Evolutionary conservation across 2,113 vertebrate species (phyloP).

Genomic region (Actinemys pallida): DNA sequence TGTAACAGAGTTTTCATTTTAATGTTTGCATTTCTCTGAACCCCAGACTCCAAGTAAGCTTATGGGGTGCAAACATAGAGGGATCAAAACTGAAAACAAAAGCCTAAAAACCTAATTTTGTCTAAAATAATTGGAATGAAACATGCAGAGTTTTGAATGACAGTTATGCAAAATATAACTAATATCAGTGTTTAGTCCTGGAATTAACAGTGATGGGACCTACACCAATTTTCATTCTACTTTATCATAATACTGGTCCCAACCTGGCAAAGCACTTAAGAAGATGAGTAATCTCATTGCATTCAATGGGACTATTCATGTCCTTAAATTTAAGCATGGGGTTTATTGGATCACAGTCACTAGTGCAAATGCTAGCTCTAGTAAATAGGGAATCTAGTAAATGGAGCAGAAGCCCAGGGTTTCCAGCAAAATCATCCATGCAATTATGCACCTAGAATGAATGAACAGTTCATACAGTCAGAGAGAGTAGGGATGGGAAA

Average conservation of each 20-base stretch:
- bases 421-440: fast-evolving
- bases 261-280: neutral
- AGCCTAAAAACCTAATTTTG: neutral
- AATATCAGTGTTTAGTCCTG: neutral
- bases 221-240: neutral
- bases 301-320: neutral
- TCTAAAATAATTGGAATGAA: neutral
- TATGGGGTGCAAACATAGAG: neutral
- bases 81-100: neutral
- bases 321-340: neutral
- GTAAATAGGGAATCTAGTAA: neutral
- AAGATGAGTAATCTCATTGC: neutral
- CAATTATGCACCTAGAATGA: neutral
- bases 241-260: neutral
- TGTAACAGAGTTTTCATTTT: neutral
- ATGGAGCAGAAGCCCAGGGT: neutral
- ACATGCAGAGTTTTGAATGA: neutral
- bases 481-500: neutral
- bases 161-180: neutral
- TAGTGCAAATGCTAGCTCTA: neutral
- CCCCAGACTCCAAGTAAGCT: neutral
- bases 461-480: fast-evolving
- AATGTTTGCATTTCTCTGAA: fast-evolving
- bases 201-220: neutral
- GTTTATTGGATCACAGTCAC: neutral